Evolutionary conservation across 2,888 invertebrate genomes (phyloP).

Genomic region (Protodeltote pygarga): DNA sequence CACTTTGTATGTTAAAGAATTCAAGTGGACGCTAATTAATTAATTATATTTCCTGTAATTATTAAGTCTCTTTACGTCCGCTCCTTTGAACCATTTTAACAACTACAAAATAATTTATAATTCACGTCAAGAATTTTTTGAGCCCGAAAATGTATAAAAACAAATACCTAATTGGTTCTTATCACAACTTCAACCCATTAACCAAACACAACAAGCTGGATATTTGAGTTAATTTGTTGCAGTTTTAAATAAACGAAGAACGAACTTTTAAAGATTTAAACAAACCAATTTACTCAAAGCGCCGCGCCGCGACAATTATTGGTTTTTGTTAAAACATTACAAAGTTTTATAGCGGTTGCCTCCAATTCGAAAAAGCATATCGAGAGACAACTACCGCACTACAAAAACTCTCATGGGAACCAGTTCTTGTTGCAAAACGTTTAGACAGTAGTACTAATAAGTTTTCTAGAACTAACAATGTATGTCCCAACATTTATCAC

Average conservation of each 20-base stretch:
- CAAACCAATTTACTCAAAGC: slow-evolving; percentile 4
- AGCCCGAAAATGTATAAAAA: background rate
- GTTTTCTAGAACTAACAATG: slow-evolving; percentile 38
- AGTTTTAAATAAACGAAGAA: background rate
- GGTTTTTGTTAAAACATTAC: slow-evolving; percentile 20
- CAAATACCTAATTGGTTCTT: too few species aligned
- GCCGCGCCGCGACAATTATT: background rate
- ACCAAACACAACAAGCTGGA: background rate
- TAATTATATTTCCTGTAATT: slow-evolving; percentile 27
- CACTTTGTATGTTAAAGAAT: slow-evolving; percentile 8
- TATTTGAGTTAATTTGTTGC: slow-evolving; percentile 2
- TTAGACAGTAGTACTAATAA: slow-evolving; percentile 34
- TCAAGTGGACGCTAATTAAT: slow-evolving; percentile 18
- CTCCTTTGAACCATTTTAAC: slow-evolving; percentile 1
- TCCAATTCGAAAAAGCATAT: too few species aligned
- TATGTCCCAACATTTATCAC: slow-evolving; percentile 49
- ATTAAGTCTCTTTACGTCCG: slow-evolving; percentile 18
- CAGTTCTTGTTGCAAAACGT: slow-evolving; percentile 12
- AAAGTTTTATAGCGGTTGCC: too few species aligned
- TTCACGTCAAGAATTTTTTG: background rate
- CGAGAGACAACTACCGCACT: too few species aligned
- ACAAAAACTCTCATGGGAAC: slow-evolving; percentile 35
- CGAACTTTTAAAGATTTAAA: slow-evolving; percentile 6
- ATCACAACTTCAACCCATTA: too few species aligned
- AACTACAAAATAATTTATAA: background rate